Evolutionary conservation across 2,888 invertebrate genomes (phyloP).

Genomic region (Rhopalosiphum nymphaeae): DNA sequence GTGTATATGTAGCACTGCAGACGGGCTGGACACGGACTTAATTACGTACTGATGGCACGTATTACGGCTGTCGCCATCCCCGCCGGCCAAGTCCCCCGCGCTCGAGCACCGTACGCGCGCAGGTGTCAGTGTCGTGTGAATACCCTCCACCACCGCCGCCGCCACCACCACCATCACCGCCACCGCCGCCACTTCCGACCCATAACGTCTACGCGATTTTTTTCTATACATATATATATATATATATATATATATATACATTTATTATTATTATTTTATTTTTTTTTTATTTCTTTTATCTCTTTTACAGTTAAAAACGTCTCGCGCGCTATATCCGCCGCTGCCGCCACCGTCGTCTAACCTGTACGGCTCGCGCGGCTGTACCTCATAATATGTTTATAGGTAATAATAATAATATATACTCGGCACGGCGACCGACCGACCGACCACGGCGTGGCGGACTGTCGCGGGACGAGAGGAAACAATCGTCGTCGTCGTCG

Average conservation of each 20-base stretch:
- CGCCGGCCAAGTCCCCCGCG: background rate
- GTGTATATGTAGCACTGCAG: background rate
- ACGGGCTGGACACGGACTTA: constrained; percentile 54
- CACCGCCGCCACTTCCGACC: constrained; percentile 27
- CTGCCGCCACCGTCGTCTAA: constrained; percentile 2
- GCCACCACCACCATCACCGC: background rate
- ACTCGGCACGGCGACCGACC: background rate
- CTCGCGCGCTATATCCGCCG: constrained; percentile 40
- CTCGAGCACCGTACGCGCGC: constrained; percentile 14
- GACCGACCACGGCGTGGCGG: background rate
- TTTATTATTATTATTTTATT: constrained; percentile 1
- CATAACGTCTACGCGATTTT: constrained; percentile 48
- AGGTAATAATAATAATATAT: constrained; percentile 13
- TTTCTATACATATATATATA: background rate
- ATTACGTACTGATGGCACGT: constrained; percentile 65
- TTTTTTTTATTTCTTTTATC: background rate
- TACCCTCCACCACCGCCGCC: constrained; percentile 23
- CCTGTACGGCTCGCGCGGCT: background rate
- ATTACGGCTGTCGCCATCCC: constrained; percentile 55
- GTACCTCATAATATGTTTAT: constrained; percentile 3
- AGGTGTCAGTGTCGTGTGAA: constrained; percentile 63
- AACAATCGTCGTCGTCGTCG: constrained; percentile 32
- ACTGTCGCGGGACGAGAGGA: background rate
- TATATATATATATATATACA: background rate
- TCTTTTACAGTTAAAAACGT: constrained; percentile 60